Evolutionary conservation across 2,888 invertebrate species (phyloP).

Genomic region (Myopa tessellatipennis): DNA sequence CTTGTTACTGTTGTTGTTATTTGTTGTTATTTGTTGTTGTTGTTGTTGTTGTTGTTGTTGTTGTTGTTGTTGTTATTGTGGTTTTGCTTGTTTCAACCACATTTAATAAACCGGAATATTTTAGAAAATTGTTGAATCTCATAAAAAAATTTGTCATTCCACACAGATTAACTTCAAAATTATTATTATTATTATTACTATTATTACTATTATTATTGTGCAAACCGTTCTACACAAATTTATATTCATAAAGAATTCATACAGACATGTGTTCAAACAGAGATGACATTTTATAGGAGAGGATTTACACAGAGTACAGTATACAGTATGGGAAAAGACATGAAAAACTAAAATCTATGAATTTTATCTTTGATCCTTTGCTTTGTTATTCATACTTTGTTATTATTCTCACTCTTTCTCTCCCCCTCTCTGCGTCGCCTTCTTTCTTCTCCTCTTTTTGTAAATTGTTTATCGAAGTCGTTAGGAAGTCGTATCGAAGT

Average conservation of each 20-base stretch:
- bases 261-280: too few relatives aligned
- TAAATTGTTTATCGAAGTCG: too few relatives aligned
- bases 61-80: neutral
- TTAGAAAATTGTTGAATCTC: neutral
- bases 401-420: too few relatives aligned
- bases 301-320: neutral
- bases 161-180: too few relatives aligned
- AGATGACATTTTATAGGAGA: neutral
- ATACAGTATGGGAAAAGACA: too few relatives aligned
- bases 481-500: too few relatives aligned
- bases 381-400: too few relatives aligned
- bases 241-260: neutral
- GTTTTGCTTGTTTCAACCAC: neutral
- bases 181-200: neutral
- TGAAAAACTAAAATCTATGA: too few relatives aligned
- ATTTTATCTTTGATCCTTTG: too few relatives aligned
- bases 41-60: neutral
- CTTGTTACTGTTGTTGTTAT: neutral
- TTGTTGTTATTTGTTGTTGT: too few relatives aligned
- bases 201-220: slow-evolving; percentile 9
- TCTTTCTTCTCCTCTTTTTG: too few relatives aligned
- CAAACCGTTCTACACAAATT: neutral
- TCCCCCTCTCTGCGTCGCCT: too few relatives aligned
- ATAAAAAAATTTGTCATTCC: slow-evolving; percentile 20
- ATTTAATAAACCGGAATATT: slow-evolving; percentile 25